Evolutionary conservation across 1,140 invertebrate genomes (phyloP), one percentile per base, ranked within the genome.

Genomic region (Musca domestica): DNA sequence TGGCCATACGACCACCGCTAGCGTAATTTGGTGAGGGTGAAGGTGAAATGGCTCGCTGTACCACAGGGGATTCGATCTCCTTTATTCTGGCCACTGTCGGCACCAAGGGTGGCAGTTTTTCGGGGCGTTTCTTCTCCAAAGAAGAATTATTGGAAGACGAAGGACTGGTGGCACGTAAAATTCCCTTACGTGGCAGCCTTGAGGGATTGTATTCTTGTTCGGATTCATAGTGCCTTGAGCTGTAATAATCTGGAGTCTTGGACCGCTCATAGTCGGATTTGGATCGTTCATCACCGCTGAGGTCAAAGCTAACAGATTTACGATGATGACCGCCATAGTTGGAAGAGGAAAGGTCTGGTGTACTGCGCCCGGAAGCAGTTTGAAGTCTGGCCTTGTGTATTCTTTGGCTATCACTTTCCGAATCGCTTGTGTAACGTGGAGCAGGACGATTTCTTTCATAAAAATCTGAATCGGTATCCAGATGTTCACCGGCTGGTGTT

Each of bases 261-360:
- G 78, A 81, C n/a, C 78, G 71, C 34, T 81, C 78, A 25, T 76
- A 74, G 49, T 81, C 78, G 0, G 78, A 81, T 27, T 73, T 78
- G 48, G 78, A 79, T 7, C 74, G 73, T 64, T 82, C 80, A 64
- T 81, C 78, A 0, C 77, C 80, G n/a, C 78, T 80, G 0, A 82
- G 72, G 69, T 82, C 80, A 17, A 82, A 82, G 54, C 80, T 81
- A 0, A 82, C 80, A 0, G 80, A 81, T 64, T 82, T 82, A 1
- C 80, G 78, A 69, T 80, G 78, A 2, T 74, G 72, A 2, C 74
- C 69, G 5, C 61, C 64, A 19, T 74, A 73, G 1, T 56, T 23
- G 20, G 48, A 41, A 6, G 20, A 46, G 25, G 56, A 51, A 2
- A 70, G 46, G 19, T 81, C 78, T 0, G 78, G 78, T 0, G 78